Conservation (phyloP, 2,797 vertebrate genomes). For the Spea hammondii region DNA sequence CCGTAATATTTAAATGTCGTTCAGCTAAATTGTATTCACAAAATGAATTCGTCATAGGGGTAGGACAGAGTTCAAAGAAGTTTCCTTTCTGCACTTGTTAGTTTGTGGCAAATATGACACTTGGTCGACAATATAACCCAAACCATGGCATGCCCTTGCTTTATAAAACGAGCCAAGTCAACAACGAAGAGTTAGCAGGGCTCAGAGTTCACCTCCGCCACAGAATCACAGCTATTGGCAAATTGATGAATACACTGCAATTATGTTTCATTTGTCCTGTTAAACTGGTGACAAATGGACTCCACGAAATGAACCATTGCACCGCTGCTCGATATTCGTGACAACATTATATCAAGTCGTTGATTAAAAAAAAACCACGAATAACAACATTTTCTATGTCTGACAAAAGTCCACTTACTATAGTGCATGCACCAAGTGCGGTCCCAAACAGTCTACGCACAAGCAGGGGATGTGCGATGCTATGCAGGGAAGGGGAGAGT, state of each 20-base stretch:
- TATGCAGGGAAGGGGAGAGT: slow-evolving; percentile 68
- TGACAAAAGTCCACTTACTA: slow-evolving; percentile 70
- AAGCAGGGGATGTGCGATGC: slow-evolving; percentile 77
- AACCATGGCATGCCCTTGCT: background rate
- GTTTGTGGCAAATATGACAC: too few relatives aligned
- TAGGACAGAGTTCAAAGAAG: too few relatives aligned
- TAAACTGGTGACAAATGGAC: slow-evolving; percentile 56
- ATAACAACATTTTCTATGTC: slow-evolving; percentile 75
- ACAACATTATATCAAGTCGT: slow-evolving; percentile 56
- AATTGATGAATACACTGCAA: slow-evolving; percentile 36
- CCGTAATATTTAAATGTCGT: too few relatives aligned
- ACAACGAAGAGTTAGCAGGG: slow-evolving; percentile 2
- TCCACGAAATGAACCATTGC: slow-evolving; percentile 60
- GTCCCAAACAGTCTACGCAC: slow-evolving; percentile 78
- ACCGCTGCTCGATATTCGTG: slow-evolving; percentile 42
- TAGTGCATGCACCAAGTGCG: slow-evolving; percentile 79
- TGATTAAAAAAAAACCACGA: slow-evolving; percentile 70
- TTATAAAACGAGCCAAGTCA: slow-evolving; percentile 14
- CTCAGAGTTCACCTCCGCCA: slow-evolving; percentile 24
- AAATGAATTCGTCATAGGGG: too few relatives aligned
- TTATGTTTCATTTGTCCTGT: slow-evolving; percentile 40
- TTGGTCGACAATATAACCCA: background rate
- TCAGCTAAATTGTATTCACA: too few relatives aligned
- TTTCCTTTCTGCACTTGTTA: too few relatives aligned
- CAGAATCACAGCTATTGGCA: slow-evolving; percentile 40